These are phyloP conservation scores for Elanoides forficatus DNA, from an alignment of 2,113 vertebrate species.

Conservation along the genomic window DNA sequence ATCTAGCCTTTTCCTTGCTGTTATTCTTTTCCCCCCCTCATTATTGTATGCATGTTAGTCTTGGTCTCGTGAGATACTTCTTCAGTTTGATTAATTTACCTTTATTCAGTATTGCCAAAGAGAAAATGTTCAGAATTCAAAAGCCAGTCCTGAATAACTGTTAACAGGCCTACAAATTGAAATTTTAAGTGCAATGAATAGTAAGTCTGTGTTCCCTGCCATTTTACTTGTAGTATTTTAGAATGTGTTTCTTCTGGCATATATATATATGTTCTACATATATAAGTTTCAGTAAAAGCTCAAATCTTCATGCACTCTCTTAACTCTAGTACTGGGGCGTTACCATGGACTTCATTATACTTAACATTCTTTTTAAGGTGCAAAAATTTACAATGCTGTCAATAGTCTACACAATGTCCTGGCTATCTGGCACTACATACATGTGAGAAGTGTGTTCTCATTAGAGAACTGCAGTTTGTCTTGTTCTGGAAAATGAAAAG, in stretches of 20 bases:
- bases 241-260: background rate
- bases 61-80: background rate
- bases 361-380: background rate
- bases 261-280: background rate
- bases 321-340: background rate
- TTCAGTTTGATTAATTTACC: background rate
- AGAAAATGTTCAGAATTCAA: background rate
- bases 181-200: background rate
- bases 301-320: background rate
- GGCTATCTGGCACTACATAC: background rate
- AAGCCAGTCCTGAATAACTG: background rate
- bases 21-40: fast-evolving
- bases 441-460: background rate
- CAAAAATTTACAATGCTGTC: background rate
- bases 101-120: background rate
- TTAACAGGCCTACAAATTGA: background rate
- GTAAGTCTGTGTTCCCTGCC: background rate
- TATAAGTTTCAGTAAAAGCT: background rate
- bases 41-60: background rate
- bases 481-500: background rate
- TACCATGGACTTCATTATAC: background rate
- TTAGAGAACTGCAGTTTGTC: background rate
- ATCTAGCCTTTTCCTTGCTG: background rate
- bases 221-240: background rate
- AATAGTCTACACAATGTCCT: background rate